These are phyloP conservation scores for Aphidius gifuensis DNA, from an alignment of 1,140 invertebrate genomes.

Conservation along the genomic window DNA sequence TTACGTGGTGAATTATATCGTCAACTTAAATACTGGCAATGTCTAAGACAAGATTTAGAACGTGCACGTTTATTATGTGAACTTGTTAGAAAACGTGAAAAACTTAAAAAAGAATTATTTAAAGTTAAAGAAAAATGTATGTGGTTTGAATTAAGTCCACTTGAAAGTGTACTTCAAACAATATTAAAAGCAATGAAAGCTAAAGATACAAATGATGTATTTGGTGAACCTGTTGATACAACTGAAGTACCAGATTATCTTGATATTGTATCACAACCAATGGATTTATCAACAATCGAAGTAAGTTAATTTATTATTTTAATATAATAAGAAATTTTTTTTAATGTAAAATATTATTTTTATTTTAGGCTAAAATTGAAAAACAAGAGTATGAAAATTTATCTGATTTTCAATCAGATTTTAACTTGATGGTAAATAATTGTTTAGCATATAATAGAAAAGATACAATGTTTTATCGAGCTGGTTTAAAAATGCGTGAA, in stretches of 20 bases:
- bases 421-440: conserved; percentile 91
- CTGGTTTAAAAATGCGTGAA: conserved; percentile 83
- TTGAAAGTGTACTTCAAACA: conserved; percentile 72
- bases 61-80: conserved; percentile 89
- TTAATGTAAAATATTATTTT: conserved; percentile 6
- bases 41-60: conserved; percentile 91
- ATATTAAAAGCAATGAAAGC: conserved; percentile 74
- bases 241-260: conserved; percentile 90
- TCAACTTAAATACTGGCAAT: conserved; percentile 93
- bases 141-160: conserved; percentile 77
- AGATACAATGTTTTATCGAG: conserved; percentile 83
- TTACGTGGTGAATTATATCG: conserved; percentile 69
- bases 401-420: conserved; percentile 82
- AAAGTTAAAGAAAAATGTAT: conserved; percentile 78
- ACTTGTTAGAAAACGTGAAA: conserved; percentile 91
- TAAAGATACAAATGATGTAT: conserved; percentile 83
- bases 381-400: conserved; percentile 74
- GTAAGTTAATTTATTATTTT: conserved; percentile 39
- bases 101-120: conserved; percentile 86
- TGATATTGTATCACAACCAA: conserved; percentile 88
- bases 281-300: conserved; percentile 94
- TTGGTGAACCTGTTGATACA: conserved; percentile 87
- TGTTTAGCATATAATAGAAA: conserved; percentile 94
- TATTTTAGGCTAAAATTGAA: conserved; percentile 65
- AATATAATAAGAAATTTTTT: neutral